Percentiles rank a stretch among this genome's conserved stretches.
Evolutionary conservation across 2,888 invertebrate species (phyloP).

Genomic region (Phorcus lineatus): DNA sequence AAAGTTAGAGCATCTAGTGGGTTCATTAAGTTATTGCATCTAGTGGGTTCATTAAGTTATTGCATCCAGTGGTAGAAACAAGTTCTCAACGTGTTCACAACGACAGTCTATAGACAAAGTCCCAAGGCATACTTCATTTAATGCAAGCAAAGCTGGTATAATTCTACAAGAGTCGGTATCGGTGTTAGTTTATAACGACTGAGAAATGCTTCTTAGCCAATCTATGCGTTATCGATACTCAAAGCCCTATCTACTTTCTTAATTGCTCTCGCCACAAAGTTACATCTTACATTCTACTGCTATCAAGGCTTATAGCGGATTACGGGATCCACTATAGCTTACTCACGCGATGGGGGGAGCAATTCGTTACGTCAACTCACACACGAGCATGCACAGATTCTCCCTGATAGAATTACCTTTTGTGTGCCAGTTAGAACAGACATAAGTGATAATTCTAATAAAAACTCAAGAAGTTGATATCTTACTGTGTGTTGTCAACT

Average conservation of each 20-base stretch:
- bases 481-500: neutral
- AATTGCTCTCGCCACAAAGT: conserved; percentile 12
- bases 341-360: neutral
- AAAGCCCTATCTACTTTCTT: neutral
- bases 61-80: no score
- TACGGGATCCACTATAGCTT: neutral
- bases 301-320: neutral
- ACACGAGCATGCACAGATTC: neutral
- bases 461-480: neutral
- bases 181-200: neutral
- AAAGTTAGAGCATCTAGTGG: no score
- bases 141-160: neutral
- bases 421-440: neutral
- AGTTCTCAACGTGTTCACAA: no score
- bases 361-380: neutral
- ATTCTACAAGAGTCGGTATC: neutral
- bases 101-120: neutral
- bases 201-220: neutral
- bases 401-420: neutral
- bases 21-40: no score
- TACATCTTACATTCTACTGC: neutral
- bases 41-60: no score
- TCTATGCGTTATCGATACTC: neutral
- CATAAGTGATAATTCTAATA: neutral
- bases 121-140: neutral